Percentiles rank a stretch among this genome's conserved stretches.
Evolutionary conservation across 2,797 vertebrate genomes (phyloP).

Genomic region (Aratinga solstitialis): DNA sequence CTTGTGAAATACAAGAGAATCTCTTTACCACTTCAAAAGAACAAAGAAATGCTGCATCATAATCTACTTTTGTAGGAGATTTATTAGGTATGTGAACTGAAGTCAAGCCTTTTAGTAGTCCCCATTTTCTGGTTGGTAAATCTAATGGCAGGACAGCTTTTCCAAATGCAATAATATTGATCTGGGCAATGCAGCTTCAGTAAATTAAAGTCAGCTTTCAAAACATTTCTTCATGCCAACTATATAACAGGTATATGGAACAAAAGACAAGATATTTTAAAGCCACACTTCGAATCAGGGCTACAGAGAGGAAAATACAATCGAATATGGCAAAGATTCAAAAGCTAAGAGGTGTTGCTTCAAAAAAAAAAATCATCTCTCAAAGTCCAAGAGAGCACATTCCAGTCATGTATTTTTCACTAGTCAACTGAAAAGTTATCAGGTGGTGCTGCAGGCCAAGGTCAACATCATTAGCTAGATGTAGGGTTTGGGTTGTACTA

Average conservation of each 20-base stretch:
- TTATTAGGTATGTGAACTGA: conserved; percentile 12
- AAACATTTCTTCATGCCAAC: background rate
- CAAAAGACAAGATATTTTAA: background rate
- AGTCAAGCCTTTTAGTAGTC: conserved; percentile 19
- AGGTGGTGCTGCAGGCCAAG: background rate
- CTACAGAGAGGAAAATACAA: background rate
- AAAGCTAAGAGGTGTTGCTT: background rate
- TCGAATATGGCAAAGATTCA: background rate
- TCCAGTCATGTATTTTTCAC: background rate
- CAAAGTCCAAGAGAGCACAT: background rate
- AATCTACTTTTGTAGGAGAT: background rate
- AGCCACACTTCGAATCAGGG: background rate
- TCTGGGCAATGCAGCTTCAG: background rate
- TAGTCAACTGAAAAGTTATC: background rate
- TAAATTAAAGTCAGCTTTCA: conserved; percentile 31
- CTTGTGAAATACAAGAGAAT: background rate
- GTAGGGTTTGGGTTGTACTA: background rate
- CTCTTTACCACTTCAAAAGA: background rate
- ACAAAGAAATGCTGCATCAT: background rate
- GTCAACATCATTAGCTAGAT: background rate
- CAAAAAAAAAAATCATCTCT: background rate
- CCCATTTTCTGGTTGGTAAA: conserved; percentile 31
- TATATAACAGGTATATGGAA: background rate
- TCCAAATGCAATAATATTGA: conserved; percentile 31
- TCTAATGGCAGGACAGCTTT: conserved; percentile 1